Percentiles rank a stretch among this genome's conserved stretches.
phyloP scores from a whole-genome alignment of 2,797 vertebrate genomes.

The Chromobotia macracanthus region DNA sequence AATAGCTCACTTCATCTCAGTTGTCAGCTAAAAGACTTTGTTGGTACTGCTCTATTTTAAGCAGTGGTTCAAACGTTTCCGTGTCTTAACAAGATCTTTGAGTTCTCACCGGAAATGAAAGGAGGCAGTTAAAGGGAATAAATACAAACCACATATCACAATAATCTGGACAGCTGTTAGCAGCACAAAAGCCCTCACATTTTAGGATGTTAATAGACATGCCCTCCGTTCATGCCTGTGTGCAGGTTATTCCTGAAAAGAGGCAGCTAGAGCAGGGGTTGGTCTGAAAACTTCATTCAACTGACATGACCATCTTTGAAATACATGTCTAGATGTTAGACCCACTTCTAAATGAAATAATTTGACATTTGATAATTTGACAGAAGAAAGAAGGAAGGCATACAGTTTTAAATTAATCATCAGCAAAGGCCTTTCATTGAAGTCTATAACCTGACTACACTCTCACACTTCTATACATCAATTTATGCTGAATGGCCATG shows the following conservation, averaged over 20 bases:
- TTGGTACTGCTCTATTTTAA: slow-evolving; percentile 15
- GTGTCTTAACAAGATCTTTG: slow-evolving; percentile 14
- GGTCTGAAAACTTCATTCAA: slow-evolving; percentile 6
- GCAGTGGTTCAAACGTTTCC: slow-evolving; percentile 1
- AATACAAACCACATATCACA: slow-evolving; percentile 72
- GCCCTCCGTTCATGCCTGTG: slow-evolving; percentile 64
- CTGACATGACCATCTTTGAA: background rate
- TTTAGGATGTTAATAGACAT: slow-evolving; percentile 64
- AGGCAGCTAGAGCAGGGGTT: background rate
- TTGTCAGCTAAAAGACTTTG: background rate
- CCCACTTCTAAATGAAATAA: background rate
- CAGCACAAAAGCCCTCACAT: slow-evolving; percentile 64
- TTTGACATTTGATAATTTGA: background rate
- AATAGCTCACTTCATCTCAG: background rate
- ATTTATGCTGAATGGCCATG: background rate
- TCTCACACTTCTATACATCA: background rate
- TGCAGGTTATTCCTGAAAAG: background rate
- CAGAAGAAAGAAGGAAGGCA: background rate
- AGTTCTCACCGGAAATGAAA: slow-evolving; percentile 59
- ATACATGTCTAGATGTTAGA: background rate
- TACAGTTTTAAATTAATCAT: background rate
- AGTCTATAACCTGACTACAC: background rate
- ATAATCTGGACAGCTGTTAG: slow-evolving; percentile 77
- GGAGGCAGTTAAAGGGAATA: slow-evolving; percentile 74
- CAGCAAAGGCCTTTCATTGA: background rate